Conservation (phyloP, 2,888 invertebrate species). For the Ophion ellenae region DNA sequence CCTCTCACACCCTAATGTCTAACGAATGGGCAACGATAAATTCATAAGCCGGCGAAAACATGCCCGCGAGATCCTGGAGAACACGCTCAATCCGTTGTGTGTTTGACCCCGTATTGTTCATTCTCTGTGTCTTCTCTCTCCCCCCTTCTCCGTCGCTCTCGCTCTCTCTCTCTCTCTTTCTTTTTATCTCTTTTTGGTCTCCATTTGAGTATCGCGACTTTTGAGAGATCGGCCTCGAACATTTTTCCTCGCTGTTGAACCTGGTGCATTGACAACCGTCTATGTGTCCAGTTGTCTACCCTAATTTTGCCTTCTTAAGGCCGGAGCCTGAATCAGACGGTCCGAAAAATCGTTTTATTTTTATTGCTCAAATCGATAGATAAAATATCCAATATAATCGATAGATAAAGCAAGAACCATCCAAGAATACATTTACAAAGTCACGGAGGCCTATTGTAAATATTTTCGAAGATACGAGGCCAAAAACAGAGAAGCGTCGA, state of each 20-base stretch:
- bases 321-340: too few relatives aligned
- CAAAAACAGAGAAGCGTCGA: too few relatives aligned
- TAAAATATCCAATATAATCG: too few relatives aligned
- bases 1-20: constrained; percentile 78
- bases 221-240: neutral
- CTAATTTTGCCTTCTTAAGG: too few relatives aligned
- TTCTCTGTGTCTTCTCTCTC: constrained; percentile 1
- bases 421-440: too few relatives aligned
- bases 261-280: too few relatives aligned
- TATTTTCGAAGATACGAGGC: too few relatives aligned
- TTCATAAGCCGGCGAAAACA: constrained; percentile 82
- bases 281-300: too few relatives aligned
- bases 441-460: too few relatives aligned
- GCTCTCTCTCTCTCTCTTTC: neutral
- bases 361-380: too few relatives aligned
- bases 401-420: too few relatives aligned
- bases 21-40: constrained; percentile 82
- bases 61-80: constrained; percentile 71
- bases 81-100: constrained; percentile 58
- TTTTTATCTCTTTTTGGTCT: constrained; percentile 23
- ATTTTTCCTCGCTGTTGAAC: neutral
- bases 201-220: neutral
- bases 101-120: constrained; percentile 47
- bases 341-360: too few relatives aligned
- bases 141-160: neutral